Percentiles rank a stretch among this genome's conserved stretches.
These are phyloP conservation scores for Nemotelus nigrinus DNA, from an alignment of 2,888 invertebrate species.

Conservation along the genomic window DNA sequence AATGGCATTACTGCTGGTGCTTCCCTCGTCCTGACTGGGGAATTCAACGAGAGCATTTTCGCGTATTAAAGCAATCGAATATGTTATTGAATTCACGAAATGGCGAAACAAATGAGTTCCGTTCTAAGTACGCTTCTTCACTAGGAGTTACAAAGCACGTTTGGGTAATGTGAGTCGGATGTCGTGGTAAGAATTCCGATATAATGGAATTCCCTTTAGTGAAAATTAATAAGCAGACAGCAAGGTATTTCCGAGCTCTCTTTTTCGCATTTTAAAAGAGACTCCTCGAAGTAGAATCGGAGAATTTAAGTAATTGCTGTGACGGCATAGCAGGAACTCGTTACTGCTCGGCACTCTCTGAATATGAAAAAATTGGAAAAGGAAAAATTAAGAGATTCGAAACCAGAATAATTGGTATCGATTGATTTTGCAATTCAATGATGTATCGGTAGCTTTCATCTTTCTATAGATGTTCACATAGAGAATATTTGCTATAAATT, in stretches of 20 bases:
- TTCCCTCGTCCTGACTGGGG: not conserved
- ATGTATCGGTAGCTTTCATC: too few species aligned
- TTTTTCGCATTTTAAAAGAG: not conserved
- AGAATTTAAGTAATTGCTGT: not conserved
- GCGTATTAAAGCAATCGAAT: conserved; percentile 22
- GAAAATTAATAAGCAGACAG: not conserved
- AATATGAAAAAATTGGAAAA: too few species aligned
- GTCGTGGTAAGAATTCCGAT: conserved; percentile 21
- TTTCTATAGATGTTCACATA: too few species aligned
- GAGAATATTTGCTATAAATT: too few species aligned
- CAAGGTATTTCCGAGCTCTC: not conserved
- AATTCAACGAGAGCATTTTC: conserved; percentile 15
- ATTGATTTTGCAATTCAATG: too few species aligned
- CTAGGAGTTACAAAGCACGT: not conserved
- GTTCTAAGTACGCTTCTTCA: not conserved
- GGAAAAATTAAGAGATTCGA: too few species aligned
- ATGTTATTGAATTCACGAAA: conserved; percentile 35
- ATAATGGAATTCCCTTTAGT: conserved; percentile 18
- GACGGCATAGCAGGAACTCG: too few species aligned
- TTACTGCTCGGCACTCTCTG: too few species aligned
- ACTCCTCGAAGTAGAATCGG: not conserved
- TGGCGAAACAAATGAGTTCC: conserved; percentile 40
- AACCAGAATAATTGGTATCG: too few species aligned
- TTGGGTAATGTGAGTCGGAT: not conserved
- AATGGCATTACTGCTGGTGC: conserved; percentile 4